Evolutionary conservation across 2,888 invertebrate genomes (phyloP).

Genomic region (Tiliacea aurago): DNA sequence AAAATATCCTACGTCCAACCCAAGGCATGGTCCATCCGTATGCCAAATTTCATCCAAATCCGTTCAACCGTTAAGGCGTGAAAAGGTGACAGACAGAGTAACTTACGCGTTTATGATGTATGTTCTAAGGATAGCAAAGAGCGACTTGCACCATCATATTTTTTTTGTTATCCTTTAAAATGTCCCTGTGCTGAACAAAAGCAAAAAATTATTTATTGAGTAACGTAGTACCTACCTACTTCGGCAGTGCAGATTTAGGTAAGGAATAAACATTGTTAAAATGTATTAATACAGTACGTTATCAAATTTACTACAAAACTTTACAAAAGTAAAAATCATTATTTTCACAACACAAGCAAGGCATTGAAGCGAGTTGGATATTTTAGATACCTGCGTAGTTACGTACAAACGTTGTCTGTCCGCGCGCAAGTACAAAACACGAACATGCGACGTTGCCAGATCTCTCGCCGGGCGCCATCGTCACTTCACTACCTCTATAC

Average conservation of each 20-base stretch:
- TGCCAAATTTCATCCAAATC: background rate
- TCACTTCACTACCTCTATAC: slow-evolving; percentile 64
- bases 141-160: background rate
- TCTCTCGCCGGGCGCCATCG: slow-evolving; percentile 73
- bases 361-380: slow-evolving; percentile 42
- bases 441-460: slow-evolving; percentile 76
- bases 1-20: background rate
- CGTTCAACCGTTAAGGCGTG: background rate
- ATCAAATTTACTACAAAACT: background rate
- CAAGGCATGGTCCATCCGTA: background rate
- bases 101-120: background rate
- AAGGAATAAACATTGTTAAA: background rate
- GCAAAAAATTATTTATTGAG: too few relatives aligned
- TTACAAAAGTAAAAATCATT: slow-evolving; percentile 5
- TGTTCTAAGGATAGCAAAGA: background rate
- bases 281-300: background rate
- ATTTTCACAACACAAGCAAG: slow-evolving; percentile 20
- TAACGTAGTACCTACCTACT: background rate
- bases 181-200: too few relatives aligned
- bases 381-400: slow-evolving; percentile 52
- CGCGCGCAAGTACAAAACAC: slow-evolving; percentile 69
- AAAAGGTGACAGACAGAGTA: background rate
- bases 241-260: background rate
- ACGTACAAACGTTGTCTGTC: slow-evolving; percentile 52
- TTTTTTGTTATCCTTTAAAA: background rate